Percentiles rank a stretch among this genome's conserved stretches.
Evolutionary conservation across 2,888 invertebrate genomes (phyloP).

Genomic region (Spialia ferax): DNA sequence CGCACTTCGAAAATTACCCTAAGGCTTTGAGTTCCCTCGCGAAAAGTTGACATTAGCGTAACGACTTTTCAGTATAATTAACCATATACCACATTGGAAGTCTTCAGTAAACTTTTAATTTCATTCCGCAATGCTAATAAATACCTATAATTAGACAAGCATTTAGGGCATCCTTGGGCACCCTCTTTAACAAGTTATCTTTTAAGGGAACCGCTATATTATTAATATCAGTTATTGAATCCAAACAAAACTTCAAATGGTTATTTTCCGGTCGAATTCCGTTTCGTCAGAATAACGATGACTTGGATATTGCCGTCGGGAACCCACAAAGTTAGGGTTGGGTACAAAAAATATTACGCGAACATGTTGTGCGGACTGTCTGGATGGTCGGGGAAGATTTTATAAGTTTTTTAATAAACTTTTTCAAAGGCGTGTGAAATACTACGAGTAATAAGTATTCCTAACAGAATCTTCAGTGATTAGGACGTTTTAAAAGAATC

Average conservation of each 20-base stretch:
- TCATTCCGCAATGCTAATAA: no score
- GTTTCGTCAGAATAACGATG: slow-evolving; percentile 61
- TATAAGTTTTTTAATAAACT: slow-evolving; percentile 15
- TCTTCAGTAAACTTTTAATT: background rate
- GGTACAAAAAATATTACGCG: slow-evolving; percentile 61
- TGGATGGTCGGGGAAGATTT: slow-evolving; percentile 2
- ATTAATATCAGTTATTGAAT: slow-evolving; percentile 41
- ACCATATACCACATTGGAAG: no score
- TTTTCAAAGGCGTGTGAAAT: slow-evolving; percentile 9
- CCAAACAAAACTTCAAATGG: slow-evolving; percentile 59
- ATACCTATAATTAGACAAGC: background rate
- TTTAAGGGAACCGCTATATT: slow-evolving; percentile 18
- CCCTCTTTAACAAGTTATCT: background rate
- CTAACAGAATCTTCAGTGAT: background rate
- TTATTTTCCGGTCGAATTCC: slow-evolving; percentile 64
- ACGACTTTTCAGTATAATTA: no score
- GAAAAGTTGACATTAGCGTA: no score
- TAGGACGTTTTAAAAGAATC: background rate
- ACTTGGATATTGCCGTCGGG: slow-evolving; percentile 62
- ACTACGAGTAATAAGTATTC: no score
- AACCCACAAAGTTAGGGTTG: slow-evolving; percentile 55
- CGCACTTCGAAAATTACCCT: no score
- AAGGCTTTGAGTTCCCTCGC: no score
- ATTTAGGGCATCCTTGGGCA: background rate
- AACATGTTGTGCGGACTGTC: slow-evolving; percentile 49